These are phyloP conservation scores for Spinus pinus DNA, from an alignment of 2,797 vertebrate species.

Conservation along the genomic window DNA sequence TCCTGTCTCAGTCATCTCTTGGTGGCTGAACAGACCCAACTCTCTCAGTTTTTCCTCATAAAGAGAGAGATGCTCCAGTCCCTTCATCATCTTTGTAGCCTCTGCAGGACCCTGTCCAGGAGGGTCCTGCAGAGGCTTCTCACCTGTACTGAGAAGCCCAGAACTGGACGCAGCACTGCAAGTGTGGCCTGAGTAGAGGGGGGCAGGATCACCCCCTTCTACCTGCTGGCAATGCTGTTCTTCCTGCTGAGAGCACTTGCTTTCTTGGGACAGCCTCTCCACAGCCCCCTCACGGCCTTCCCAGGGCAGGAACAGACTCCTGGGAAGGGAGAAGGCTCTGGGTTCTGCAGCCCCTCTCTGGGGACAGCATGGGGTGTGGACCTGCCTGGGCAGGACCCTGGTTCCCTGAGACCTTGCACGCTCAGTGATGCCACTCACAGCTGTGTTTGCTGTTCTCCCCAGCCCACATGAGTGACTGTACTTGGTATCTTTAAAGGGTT, in stretches of 20 bases:
- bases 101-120: neutral
- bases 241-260: rapidly evolving
- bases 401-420: rapidly evolving
- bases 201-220: neutral
- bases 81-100: neutral
- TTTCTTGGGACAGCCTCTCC: neutral
- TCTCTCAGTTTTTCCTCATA: neutral
- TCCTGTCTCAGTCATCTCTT: neutral
- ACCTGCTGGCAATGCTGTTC: neutral
- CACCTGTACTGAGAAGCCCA: neutral
- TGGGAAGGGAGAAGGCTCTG: neutral
- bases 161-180: neutral
- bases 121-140: no score
- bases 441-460: neutral
- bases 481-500: rapidly evolving
- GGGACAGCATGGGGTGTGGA: rapidly evolving
- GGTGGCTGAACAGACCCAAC: neutral
- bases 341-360: neutral
- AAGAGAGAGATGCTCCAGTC: neutral
- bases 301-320: neutral
- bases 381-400: rapidly evolving
- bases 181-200: neutral
- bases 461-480: rapidly evolving
- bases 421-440: rapidly evolving
- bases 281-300: rapidly evolving